Evolutionary conservation across 2,797 vertebrate genomes (phyloP).

Genomic region (Nyctibius grandis): DNA sequence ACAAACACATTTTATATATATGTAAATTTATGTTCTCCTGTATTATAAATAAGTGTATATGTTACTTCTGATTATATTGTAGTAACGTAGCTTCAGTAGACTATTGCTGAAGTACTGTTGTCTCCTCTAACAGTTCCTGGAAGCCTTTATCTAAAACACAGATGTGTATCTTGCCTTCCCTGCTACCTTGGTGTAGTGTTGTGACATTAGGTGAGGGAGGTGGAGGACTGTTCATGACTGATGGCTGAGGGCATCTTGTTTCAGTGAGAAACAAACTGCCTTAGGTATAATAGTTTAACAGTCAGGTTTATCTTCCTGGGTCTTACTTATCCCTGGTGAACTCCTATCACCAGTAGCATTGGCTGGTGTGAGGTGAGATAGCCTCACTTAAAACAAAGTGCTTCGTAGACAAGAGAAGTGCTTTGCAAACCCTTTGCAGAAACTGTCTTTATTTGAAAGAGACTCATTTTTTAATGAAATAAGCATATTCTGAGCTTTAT

Average conservation of each 20-base stretch:
- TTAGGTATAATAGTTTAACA: neutral
- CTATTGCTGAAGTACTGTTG: neutral
- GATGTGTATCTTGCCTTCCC: neutral
- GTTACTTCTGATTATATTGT: neutral
- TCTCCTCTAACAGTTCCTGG: neutral
- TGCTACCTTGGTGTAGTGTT: neutral
- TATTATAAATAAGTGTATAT: neutral
- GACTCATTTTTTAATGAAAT: neutral
- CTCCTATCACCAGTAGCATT: neutral
- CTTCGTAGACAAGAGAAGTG: neutral
- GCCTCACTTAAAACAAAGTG: neutral
- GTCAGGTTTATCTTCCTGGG: neutral
- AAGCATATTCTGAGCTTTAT: neutral
- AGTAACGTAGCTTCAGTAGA: neutral
- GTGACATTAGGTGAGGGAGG: neutral
- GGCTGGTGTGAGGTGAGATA: neutral
- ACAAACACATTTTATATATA: neutral
- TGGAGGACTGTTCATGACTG: neutral
- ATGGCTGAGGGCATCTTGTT: neutral
- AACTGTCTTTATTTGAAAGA: neutral
- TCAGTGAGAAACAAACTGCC: neutral
- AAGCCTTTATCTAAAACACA: neutral
- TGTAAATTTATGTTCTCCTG: neutral
- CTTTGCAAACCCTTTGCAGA: neutral
- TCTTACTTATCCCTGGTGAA: neutral